Conservation (phyloP, 2,797 vertebrate species). For the Loris lydekkerianus region DNA sequence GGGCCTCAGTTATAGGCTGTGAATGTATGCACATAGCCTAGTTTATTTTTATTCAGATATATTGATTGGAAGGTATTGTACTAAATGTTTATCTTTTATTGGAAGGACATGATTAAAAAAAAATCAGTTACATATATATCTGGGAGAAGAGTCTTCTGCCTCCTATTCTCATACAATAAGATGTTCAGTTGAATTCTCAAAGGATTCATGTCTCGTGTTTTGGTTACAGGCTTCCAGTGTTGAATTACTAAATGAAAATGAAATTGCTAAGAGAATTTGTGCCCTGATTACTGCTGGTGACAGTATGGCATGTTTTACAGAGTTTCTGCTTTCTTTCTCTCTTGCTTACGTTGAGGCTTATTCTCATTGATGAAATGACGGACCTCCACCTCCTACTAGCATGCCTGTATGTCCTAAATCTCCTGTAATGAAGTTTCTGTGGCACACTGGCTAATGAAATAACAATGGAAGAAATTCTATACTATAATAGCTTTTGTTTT, state of each 20-base stretch:
- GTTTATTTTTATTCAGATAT: conserved; percentile 10
- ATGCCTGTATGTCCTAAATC: background rate
- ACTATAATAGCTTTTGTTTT: background rate
- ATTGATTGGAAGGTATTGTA: background rate
- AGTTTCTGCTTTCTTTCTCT: background rate
- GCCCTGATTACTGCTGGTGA: background rate
- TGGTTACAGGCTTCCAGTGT: background rate
- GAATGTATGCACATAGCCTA: background rate
- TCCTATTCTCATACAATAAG: background rate
- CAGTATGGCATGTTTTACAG: background rate
- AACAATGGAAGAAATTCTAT: background rate
- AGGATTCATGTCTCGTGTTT: background rate
- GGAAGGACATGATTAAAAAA: background rate
- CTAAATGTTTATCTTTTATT: background rate
- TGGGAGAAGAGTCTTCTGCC: background rate
- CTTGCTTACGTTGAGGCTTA: background rate
- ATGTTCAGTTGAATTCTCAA: background rate
- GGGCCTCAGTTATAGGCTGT: rapidly evolving
- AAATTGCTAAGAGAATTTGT: background rate
- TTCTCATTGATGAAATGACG: background rate
- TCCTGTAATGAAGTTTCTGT: background rate
- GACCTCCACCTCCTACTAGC: background rate
- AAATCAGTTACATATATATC: background rate
- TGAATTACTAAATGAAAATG: conserved; percentile 3
- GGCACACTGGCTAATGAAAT: background rate